Evolutionary conservation across 2,888 invertebrate genomes (phyloP), one percentile per base, ranked within the genome.

Genomic region (Cephus rjabovi): DNA sequence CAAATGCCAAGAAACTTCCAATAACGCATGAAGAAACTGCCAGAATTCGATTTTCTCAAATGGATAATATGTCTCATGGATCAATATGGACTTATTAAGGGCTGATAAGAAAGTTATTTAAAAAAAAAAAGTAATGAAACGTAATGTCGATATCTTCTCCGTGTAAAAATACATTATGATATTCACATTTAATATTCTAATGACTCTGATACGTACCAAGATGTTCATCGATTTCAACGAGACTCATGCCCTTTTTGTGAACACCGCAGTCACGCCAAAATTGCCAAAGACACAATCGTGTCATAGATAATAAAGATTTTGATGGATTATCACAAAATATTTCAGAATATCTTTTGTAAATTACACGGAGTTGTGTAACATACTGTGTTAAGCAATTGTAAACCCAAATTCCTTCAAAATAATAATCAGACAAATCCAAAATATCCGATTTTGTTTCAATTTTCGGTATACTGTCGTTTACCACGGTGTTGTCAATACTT

Each of bases 21-120:
- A 90, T 15, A 95, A 83, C 68, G 93, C 93, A 80, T 94, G 94
- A 68, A 94, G 78, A 88, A 94, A 94, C 87, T 95, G 95, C 94
- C 94, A 95, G 85, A 93, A 94, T 87, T 94, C 93, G 84, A 95
- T 92, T 83, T 92, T 93, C 84, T 94, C 94, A 85, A 94, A 94
- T 0, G 95, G 95, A 84, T 93, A 85, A 83, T 94, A 93, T 1
- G 92, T 87, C 4, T 89, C 88, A 78, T 90, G 91, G 1, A 93
- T 87, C 2, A 93, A 77, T 1, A 82, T 76, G 1, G 74, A 79
- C 78, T 79, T 56, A 56, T 87, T 83, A 35, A 75, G 75, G 4
- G 83, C 87, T 87, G 23, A n/a, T 11, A 4, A 12, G 31, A 9
- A 40, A 35, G 34, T 31, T 12, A 11, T 30, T 74, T 15, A 4